phyloP scores from a whole-genome alignment of 2,113 vertebrate species.

The Leptocoma aspasia region DNA sequence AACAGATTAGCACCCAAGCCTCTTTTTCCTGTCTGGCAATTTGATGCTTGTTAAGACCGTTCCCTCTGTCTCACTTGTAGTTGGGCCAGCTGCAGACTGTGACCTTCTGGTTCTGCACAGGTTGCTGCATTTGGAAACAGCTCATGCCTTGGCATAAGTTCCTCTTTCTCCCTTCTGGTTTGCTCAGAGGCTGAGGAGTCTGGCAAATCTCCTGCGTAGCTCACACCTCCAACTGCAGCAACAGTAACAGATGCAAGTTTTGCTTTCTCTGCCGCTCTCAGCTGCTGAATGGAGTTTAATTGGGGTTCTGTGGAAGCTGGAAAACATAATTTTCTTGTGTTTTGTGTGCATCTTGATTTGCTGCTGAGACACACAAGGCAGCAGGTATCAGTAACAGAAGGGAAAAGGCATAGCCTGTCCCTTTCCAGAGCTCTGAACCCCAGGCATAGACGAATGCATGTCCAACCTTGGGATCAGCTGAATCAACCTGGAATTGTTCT shows the following conservation, averaged over 20 bases:
- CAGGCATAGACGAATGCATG: background rate
- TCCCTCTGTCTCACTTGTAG: constrained; percentile 26
- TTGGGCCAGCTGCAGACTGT: constrained; percentile 31
- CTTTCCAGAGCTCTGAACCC: background rate
- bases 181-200: background rate
- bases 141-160: constrained; percentile 31
- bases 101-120: constrained; percentile 61
- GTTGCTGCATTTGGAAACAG: constrained; percentile 39
- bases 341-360: background rate
- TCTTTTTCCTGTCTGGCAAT: constrained; percentile 42
- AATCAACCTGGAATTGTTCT: background rate
- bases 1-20: constrained; percentile 25
- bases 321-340: background rate
- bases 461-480: background rate
- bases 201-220: constrained; percentile 31
- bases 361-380: background rate
- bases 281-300: background rate
- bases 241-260: constrained; percentile 39
- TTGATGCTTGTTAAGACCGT: background rate
- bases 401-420: background rate
- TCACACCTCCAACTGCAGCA: constrained; percentile 36
- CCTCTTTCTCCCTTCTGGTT: constrained; percentile 35
- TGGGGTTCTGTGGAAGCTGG: background rate
- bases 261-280: constrained; percentile 5
- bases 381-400: background rate